Percentiles rank a stretch among this genome's conserved stretches.
These are phyloP conservation scores for Gallinago jamesoni DNA, from an alignment of 2,113 vertebrate species.

Conservation along the genomic window DNA sequence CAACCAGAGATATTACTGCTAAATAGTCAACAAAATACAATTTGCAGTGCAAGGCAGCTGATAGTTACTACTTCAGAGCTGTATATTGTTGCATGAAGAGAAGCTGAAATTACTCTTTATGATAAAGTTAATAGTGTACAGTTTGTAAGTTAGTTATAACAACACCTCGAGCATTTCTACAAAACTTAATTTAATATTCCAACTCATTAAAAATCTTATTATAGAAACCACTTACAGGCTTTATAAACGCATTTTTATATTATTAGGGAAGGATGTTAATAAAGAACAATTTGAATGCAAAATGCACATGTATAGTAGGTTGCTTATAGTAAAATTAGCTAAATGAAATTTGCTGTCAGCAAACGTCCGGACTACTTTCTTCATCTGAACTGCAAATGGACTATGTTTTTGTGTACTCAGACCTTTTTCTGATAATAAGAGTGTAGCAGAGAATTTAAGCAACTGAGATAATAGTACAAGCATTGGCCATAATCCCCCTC, in stretches of 20 bases:
- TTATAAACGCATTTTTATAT: conserved; percentile 31
- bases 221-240: conserved; percentile 30
- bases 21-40: background rate
- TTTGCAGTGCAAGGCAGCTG: background rate
- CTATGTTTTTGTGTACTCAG: background rate
- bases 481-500: background rate
- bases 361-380: background rate
- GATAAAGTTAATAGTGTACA: conserved; percentile 17
- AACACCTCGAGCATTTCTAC: conserved; percentile 37
- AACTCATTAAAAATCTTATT: conserved; percentile 59
- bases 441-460: background rate
- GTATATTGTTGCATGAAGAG: background rate
- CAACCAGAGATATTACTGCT: background rate
- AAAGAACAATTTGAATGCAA: conserved; percentile 40
- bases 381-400: background rate
- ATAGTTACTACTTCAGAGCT: background rate
- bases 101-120: background rate
- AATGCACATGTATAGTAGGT: background rate
- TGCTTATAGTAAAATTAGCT: conserved; percentile 12
- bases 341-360: conserved; percentile 42
- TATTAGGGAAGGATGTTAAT: conserved; percentile 32
- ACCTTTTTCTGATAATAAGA: background rate
- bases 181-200: conserved; percentile 52
- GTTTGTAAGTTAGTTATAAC: conserved; percentile 13
- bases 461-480: background rate